Evolutionary conservation across 2,113 vertebrate genomes (phyloP), one percentile per base, ranked within the genome.

Genomic region (Tragulus kanchil): DNA sequence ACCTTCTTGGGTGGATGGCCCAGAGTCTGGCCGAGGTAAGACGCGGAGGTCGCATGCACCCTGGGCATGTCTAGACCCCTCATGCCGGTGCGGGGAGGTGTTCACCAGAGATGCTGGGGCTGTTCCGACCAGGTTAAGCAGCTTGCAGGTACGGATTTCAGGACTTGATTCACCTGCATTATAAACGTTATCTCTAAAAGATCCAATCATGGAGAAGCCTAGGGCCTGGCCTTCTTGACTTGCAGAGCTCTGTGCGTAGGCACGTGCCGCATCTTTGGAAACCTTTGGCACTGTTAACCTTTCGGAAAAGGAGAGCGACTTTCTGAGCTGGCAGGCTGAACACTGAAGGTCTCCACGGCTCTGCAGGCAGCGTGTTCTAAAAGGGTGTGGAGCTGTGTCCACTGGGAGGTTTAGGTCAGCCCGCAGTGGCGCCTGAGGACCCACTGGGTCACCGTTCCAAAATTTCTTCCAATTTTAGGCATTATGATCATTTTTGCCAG

Each of bases 131-230:
- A 1, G 3, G 14, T 52, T 26, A 59, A 67, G 5, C 5, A 28
- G 54, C 71, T 4, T 25, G 54, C 48, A 0, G 6, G 28, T 42
- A 5, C 54, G 42, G 16, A 61, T 23, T 26, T 31, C 14, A 11
- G 25, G 36, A 85, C 79, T n/a, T 65, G 6, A 19, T 64, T 64
- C 50, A 92, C 56, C 21, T 48, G 8, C n/a, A 0, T 12, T 59
- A 26, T 75, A 52, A 65, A 50, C 65, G 36, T 65, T 23, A 54
- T 5, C 90, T 79, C 83, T 67, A 10, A 83, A 11, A 62, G 8
- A 13, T 28, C 36, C 19, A 36, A 7, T 31, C 17, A 9, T 28
- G 1, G 0, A 0, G 52, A 28, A 84, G 56, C 36, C 8, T 14
- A 64, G 36, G 50, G 26, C 62, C 25, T 52, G 7, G 58, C 28